Conservation (phyloP, 2,113 vertebrate genomes). For the Salvator merianae region DNA sequence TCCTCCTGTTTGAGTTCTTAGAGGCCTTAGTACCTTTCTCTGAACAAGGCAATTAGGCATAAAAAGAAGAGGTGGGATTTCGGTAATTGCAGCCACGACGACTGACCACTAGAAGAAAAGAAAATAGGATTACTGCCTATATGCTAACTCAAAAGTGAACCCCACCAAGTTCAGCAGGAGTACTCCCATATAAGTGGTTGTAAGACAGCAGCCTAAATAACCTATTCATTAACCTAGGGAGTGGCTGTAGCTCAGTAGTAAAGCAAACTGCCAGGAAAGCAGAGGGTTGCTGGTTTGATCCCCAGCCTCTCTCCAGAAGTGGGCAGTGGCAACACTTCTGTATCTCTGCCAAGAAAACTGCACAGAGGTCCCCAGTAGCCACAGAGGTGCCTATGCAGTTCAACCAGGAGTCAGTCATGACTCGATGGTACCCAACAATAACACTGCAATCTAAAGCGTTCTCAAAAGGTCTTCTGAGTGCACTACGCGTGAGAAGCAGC, state of each 20-base stretch:
- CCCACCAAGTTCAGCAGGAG: background rate
- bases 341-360: no score
- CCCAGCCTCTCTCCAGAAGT: no score
- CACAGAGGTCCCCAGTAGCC: no score
- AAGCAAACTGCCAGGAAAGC: no score
- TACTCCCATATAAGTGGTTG: background rate
- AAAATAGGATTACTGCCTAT: background rate
- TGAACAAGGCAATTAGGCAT: slow-evolving; percentile 95
- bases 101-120: slow-evolving; percentile 86
- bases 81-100: slow-evolving; percentile 92
- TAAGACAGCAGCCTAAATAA: slow-evolving; percentile 6
- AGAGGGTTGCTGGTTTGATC: no score
- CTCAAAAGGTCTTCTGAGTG: background rate
- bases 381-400: no score
- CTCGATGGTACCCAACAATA: background rate
- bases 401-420: no score
- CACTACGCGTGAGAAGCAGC: no score
- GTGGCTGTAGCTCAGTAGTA: no score
- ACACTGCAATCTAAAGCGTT: background rate
- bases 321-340: no score
- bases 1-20: slow-evolving; percentile 92
- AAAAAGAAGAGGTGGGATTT: slow-evolving; percentile 91
- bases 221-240: rapidly evolving
- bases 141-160: background rate
- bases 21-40: slow-evolving; percentile 89